Evolutionary conservation across 1,140 invertebrate genomes (phyloP).

Genomic region (Penaeus japonicus): DNA sequence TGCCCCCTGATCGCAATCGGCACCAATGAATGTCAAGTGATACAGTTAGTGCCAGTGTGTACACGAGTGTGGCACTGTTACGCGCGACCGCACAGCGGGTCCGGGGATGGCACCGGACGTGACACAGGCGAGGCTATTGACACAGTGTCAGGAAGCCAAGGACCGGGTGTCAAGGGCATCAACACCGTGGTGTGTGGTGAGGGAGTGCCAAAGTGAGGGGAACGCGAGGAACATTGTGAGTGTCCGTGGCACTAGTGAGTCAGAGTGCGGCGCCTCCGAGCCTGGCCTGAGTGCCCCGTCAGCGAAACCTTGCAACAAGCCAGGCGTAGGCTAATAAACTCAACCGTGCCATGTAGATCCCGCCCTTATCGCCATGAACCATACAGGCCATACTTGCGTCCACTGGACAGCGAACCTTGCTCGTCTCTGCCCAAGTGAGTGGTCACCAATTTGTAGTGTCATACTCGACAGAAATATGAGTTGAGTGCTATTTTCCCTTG

Average conservation of each 20-base stretch:
- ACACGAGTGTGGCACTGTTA: constrained; percentile 10
- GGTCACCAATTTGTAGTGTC: not conserved
- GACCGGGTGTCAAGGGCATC: not conserved
- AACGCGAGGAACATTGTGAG: not conserved
- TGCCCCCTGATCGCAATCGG: too few relatives aligned
- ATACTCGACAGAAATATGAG: too few relatives aligned
- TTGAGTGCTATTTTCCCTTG: not conserved
- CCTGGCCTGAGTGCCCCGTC: not conserved
- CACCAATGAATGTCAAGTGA: not conserved
- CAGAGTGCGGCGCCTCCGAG: not conserved
- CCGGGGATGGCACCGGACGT: constrained; percentile 45
- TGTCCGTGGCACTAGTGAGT: not conserved
- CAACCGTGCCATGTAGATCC: not conserved
- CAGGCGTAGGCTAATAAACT: not conserved
- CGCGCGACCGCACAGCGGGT: not conserved
- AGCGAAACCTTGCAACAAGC: constrained; percentile 18
- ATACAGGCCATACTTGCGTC: constrained; percentile 38
- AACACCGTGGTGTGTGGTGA: not conserved
- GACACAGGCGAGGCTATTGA: constrained; percentile 33
- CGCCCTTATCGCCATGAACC: constrained; percentile 20
- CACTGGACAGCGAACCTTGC: constrained; percentile 39
- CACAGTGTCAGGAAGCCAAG: constrained; percentile 6
- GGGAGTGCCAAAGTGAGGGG: not conserved
- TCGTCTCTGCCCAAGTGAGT: constrained; percentile 40
- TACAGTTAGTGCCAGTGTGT: not conserved